phyloP scores from a whole-genome alignment of 2,797 vertebrate species.

The Myotis daubentonii region DNA sequence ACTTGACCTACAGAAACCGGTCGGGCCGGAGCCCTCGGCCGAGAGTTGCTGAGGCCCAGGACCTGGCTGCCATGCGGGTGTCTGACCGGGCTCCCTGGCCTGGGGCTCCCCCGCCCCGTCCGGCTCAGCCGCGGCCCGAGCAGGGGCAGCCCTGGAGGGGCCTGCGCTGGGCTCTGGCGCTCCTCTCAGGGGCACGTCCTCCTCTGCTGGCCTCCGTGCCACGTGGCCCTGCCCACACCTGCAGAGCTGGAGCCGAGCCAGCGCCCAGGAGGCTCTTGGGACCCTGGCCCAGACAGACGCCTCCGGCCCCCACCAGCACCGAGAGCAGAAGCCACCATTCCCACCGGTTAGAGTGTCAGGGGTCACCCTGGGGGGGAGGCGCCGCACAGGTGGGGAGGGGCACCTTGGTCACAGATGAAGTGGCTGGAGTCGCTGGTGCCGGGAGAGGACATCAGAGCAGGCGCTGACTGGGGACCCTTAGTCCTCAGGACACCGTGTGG shows the following conservation, averaged over 20 bases:
- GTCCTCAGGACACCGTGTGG: too few relatives aligned
- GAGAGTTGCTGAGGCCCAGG: rapidly evolving
- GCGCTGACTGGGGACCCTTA: too few relatives aligned
- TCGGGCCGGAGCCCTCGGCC: background rate
- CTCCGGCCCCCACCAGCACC: too few relatives aligned
- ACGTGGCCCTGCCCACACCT: rapidly evolving
- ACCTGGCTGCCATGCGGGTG: rapidly evolving
- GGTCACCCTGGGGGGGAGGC: background rate
- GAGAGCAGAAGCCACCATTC: too few relatives aligned
- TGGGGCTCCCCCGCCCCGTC: background rate
- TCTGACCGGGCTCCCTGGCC: rapidly evolving
- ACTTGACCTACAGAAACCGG: background rate
- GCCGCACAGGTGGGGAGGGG: background rate
- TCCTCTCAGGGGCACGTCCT: rapidly evolving
- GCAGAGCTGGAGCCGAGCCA: background rate
- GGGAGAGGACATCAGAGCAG: too few relatives aligned
- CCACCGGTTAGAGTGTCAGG: background rate
- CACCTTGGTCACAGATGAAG: background rate
- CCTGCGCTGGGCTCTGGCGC: rapidly evolving
- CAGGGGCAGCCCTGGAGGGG: background rate
- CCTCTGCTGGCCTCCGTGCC: rapidly evolving
- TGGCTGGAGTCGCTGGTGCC: too few relatives aligned
- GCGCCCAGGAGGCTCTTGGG: rapidly evolving
- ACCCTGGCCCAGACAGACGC: rapidly evolving
- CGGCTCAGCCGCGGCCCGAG: rapidly evolving